phyloP scores from a whole-genome alignment of 2,113 vertebrate genomes.

The Albula glossodonta region DNA sequence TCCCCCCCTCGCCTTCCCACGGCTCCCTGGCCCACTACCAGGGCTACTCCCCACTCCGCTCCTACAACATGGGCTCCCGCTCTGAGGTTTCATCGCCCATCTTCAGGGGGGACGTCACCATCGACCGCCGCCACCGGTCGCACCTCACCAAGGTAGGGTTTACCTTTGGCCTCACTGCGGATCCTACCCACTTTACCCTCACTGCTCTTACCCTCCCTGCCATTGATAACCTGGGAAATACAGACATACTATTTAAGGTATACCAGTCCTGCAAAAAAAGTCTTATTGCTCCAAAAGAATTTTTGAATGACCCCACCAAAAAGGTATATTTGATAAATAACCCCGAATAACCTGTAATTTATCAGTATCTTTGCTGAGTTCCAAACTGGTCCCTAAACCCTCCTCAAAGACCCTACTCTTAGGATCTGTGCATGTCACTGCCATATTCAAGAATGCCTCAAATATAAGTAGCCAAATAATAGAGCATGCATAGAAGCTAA shows the following conservation, averaged over 20 bases:
- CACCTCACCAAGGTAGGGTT: conserved; percentile 78
- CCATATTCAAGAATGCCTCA: too few species aligned
- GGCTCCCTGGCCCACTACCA: conserved; percentile 80
- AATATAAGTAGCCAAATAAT: too few species aligned
- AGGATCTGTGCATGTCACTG: too few species aligned
- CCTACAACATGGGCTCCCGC: conserved; percentile 61
- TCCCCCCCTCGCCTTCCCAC: conserved; percentile 88
- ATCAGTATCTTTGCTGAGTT: neutral
- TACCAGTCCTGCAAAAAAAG: neutral
- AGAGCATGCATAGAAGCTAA: too few species aligned
- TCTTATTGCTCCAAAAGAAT: neutral
- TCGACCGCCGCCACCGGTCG: conserved; percentile 79
- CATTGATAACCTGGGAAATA: neutral
- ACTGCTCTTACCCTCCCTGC: neutral
- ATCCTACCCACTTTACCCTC: neutral
- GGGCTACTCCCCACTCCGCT: conserved; percentile 76
- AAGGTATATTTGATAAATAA: neutral
- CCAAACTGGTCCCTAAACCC: too few species aligned
- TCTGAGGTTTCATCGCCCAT: conserved; percentile 81
- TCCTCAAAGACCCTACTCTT: too few species aligned
- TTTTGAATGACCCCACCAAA: neutral
- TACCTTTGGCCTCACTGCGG: neutral
- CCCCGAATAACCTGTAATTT: neutral
- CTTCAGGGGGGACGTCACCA: conserved; percentile 77
- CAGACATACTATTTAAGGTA: neutral